Evolutionary conservation across 2,888 invertebrate species (phyloP).

Genomic region (Lepidochrysops patricia): DNA sequence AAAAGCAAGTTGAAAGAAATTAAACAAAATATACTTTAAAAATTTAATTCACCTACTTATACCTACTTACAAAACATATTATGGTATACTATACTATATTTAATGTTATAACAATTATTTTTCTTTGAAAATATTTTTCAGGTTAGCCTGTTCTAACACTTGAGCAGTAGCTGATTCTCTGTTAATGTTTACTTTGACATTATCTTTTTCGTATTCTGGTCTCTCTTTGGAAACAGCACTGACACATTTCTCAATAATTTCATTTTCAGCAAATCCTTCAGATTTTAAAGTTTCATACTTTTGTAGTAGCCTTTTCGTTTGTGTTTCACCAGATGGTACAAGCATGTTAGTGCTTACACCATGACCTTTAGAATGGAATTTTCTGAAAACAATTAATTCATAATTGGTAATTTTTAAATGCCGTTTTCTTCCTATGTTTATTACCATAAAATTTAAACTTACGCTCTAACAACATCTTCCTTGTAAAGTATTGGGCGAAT

Average conservation of each 20-base stretch:
- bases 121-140: slow-evolving; percentile 31
- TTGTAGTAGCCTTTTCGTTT: slow-evolving; percentile 76
- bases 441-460: slow-evolving; percentile 54
- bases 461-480: slow-evolving; percentile 91
- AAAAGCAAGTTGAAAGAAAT: no score
- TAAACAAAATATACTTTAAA: neutral
- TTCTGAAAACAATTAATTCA: slow-evolving; percentile 55
- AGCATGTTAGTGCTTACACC: slow-evolving; percentile 73
- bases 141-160: slow-evolving; percentile 33
- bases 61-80: neutral
- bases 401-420: neutral
- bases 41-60: neutral
- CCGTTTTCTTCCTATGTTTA: no score
- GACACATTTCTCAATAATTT: slow-evolving; percentile 55
- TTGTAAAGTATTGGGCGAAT: slow-evolving; percentile 84
- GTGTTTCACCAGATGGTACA: slow-evolving; percentile 64
- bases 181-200: slow-evolving; percentile 28
- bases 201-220: slow-evolving; percentile 27
- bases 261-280: slow-evolving; percentile 69
- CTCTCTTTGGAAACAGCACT: slow-evolving; percentile 39
- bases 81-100: neutral
- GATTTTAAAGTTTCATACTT: slow-evolving; percentile 75
- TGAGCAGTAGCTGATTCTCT: slow-evolving; percentile 45
- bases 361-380: slow-evolving; percentile 77
- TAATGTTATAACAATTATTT: slow-evolving; percentile 15